phyloP scores from a whole-genome alignment of 1,140 invertebrate genomes.

The Drosophila carrolli region DNA sequence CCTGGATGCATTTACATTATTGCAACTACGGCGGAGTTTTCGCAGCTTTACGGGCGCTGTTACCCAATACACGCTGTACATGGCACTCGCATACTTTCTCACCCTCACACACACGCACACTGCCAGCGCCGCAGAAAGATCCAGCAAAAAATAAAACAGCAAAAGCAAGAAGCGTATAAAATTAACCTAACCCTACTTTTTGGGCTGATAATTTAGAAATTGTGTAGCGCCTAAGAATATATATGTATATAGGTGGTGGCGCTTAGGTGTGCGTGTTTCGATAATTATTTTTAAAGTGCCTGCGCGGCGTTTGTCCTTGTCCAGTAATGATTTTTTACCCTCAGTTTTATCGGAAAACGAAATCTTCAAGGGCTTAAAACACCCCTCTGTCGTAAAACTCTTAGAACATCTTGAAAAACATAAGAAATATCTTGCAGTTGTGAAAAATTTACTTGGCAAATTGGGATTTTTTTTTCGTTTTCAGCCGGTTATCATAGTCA shows the following conservation, averaged over 20 bases:
- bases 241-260: slow-evolving; percentile 19
- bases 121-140: slow-evolving; percentile 81
- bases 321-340: slow-evolving; percentile 26
- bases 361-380: not conserved
- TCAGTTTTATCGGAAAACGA: not conserved
- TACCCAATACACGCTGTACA: slow-evolving; percentile 74
- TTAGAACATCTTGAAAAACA: not conserved
- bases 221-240: slow-evolving; percentile 53
- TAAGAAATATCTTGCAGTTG: slow-evolving; percentile 7
- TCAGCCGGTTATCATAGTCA: slow-evolving; percentile 75
- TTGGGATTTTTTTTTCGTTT: slow-evolving; percentile 40
- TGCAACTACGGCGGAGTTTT: slow-evolving; percentile 62
- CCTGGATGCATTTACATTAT: slow-evolving; percentile 61
- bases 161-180: slow-evolving; percentile 74
- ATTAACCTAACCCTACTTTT: slow-evolving; percentile 82
- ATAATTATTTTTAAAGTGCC: slow-evolving; percentile 65
- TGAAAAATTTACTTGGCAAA: slow-evolving; percentile 33
- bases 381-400: not conserved
- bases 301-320: slow-evolving; percentile 46
- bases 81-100: slow-evolving; percentile 33
- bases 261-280: slow-evolving; percentile 44
- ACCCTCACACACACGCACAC: slow-evolving; percentile 12
- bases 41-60: slow-evolving; percentile 45
- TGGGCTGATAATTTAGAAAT: slow-evolving; percentile 78
- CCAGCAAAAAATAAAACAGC: slow-evolving; percentile 79